phyloP scores from a whole-genome alignment of 2,888 invertebrate species.

The Anodontia alba region DNA sequence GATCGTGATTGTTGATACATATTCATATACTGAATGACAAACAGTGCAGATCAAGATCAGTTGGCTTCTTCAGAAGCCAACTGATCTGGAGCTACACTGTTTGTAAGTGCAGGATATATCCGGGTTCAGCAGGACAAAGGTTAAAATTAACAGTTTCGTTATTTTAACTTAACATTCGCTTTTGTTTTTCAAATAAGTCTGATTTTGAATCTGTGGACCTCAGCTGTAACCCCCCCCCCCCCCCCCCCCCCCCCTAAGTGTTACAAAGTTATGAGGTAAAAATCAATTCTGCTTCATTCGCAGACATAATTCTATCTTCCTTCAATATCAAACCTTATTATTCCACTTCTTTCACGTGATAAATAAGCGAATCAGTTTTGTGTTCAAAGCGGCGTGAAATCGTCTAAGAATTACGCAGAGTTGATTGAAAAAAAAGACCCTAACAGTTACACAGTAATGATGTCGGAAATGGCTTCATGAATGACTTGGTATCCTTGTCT shows the following conservation, averaged over 20 bases:
- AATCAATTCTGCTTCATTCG: slow-evolving; percentile 14
- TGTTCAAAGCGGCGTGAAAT: slow-evolving; percentile 7
- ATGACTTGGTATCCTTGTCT: neutral
- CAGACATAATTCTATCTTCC: slow-evolving; percentile 14
- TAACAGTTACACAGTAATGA: neutral
- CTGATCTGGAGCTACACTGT: too few relatives aligned
- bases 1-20: too few relatives aligned
- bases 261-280: neutral
- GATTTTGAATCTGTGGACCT: too few relatives aligned
- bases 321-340: slow-evolving; percentile 9
- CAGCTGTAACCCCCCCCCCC: too few relatives aligned
- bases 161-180: too few relatives aligned
- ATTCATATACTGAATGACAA: too few relatives aligned
- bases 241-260: neutral
- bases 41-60: too few relatives aligned
- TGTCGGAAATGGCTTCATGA: neutral
- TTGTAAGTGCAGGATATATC: too few relatives aligned
- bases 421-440: slow-evolving; percentile 1
- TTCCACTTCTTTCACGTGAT: slow-evolving; percentile 10
- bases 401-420: neutral
- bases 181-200: too few relatives aligned
- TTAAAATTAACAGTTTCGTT: too few relatives aligned
- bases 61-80: too few relatives aligned
- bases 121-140: too few relatives aligned
- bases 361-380: slow-evolving; percentile 14